phyloP scores from a whole-genome alignment of 2,113 vertebrate species.

The Carettochelys insculpta region DNA sequence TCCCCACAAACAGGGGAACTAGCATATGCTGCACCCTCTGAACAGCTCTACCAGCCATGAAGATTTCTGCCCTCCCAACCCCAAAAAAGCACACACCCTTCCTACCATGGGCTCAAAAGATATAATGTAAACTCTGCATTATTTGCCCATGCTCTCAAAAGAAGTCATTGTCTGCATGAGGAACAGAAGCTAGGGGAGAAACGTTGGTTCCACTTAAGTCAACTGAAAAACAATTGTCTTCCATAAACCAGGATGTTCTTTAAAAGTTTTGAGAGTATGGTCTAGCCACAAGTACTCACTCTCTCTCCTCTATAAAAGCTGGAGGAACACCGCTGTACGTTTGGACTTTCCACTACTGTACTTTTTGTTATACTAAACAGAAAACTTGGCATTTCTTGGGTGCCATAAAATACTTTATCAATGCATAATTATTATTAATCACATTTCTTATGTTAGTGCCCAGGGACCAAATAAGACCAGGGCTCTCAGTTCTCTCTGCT shows the following conservation, averaged over 20 bases:
- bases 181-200: fast-evolving
- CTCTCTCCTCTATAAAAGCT: neutral
- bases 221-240: neutral
- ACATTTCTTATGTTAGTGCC: neutral
- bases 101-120: neutral
- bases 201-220: neutral
- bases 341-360: fast-evolving
- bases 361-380: neutral
- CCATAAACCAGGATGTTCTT: neutral
- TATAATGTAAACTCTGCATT: neutral
- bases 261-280: neutral
- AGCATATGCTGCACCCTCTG: fast-evolving
- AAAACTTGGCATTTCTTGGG: slow-evolving; percentile 1
- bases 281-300: neutral
- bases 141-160: neutral
- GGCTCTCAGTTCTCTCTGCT: neutral
- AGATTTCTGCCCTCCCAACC: neutral
- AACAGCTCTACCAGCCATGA: fast-evolving
- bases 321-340: neutral
- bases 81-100: neutral
- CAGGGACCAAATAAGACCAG: neutral
- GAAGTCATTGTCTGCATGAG: neutral
- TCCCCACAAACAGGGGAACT: neutral
- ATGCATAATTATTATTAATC: neutral
- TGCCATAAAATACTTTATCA: neutral